A percentile compares a stretch with the other conserved stretches of the same genome.
Evolutionary conservation across 2,888 invertebrate genomes (phyloP).

Genomic region (Heliconius erato): DNA sequence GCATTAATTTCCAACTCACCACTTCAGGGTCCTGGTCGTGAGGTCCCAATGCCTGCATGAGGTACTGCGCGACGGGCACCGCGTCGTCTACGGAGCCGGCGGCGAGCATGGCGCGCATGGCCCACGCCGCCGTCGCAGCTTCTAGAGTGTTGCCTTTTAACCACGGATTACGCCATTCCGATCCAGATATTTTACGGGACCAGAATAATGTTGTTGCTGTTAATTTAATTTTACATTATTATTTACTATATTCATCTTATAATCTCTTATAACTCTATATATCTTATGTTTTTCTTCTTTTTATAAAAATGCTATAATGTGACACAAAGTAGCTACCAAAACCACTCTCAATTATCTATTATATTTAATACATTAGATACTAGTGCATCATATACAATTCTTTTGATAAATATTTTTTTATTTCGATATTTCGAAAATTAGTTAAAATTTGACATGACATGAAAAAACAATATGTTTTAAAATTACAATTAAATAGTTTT

Average conservation of each 20-base stretch:
- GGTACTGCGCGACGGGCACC: slow-evolving; percentile 72
- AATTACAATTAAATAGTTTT: no score
- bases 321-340: no score
- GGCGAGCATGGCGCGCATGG: slow-evolving; percentile 89
- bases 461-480: no score
- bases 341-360: no score
- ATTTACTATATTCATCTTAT: no score
- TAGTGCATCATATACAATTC: no score
- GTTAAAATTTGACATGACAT: no score
- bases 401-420: background rate
- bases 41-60: slow-evolving; percentile 69
- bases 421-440: no score
- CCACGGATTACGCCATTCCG: slow-evolving; percentile 81
- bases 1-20: slow-evolving; percentile 57
- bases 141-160: slow-evolving; percentile 72
- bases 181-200: slow-evolving; percentile 69
- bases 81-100: slow-evolving; percentile 70
- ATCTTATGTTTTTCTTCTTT: no score
- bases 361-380: no score
- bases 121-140: slow-evolving; percentile 96
- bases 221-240: background rate
- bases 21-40: slow-evolving; percentile 76
- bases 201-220: slow-evolving; percentile 75
- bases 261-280: no score
- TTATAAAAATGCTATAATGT: no score